Base-by-base conservation (phyloP, 2,888 invertebrate genomes). In the Tetropium fuscum region DNA sequence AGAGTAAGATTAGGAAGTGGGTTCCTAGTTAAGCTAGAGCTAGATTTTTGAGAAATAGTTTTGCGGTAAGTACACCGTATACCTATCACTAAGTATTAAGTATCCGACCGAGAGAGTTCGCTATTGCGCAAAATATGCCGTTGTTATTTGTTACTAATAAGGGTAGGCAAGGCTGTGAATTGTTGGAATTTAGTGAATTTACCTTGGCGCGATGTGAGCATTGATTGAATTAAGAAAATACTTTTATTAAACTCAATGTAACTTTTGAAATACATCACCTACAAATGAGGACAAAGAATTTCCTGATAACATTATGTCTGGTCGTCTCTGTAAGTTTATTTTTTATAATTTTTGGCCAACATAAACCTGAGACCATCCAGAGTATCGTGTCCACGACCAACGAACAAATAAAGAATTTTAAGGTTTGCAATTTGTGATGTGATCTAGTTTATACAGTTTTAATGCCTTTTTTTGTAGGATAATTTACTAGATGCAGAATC, bases 321-420 rank as follows among this genome's bases (percentile, higher is more conserved):
- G 87, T 93, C 79, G 88, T 93, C 80, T 87, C 88, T 73, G 87
- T 90, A 78, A 93, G 91, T 83, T 85, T 92, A 77, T 85, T 92
- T 76, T 87, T 93, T 76, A 89, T 93, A 79, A 85, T 91, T 74
- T 89, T 92, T 81, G 91, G 92, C 79, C 91, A 92, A 73, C 91
- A 92, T 80, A 89, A 90, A 72, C 91, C 92, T 69, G 87, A 89
- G 78, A 91, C 92, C 45, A 87, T 94, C 72, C 93, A 94, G 80
- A 91, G 87, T 73, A 90, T 97, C 70, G 94, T 97, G 48, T 87
- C 93, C 38, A 92, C 94, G 80, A 96, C 96, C 2, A 95, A 96
- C 83, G 92, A 94, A 80, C 95, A 95, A 74, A 86, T 96, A 63
- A 88, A 91, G 80, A 92, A 90, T 80, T 90, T 94, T 78, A 87